Evolutionary conservation across 1,140 invertebrate species (phyloP).

Genomic region (Bombyx mori): ASM3026992v2 NC_085123.1:1165001-1165500

Average conservation of each 20-base stretch:
- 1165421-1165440: conserved; percentile 2
- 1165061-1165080: neutral
- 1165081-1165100: neutral
- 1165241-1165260: neutral
- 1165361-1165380: conserved; percentile 4
- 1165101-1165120: neutral
- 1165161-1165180: neutral
- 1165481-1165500: no score
- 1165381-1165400: neutral
- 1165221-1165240: neutral
- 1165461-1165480: conserved; percentile 7
- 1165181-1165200: neutral
- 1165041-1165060: no score
- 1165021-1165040: no score
- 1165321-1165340: conserved; percentile 1
- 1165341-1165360: neutral
- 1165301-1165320: conserved; percentile 4
- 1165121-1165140: neutral
- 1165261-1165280: neutral
- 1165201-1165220: neutral
- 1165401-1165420: neutral
- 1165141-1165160: neutral
- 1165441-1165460: conserved; percentile 17
- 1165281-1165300: neutral
- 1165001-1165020: no score